Conservation (phyloP, 64 coral and sea anemone genomes). For the Pocillopora damicornis region DNA sequence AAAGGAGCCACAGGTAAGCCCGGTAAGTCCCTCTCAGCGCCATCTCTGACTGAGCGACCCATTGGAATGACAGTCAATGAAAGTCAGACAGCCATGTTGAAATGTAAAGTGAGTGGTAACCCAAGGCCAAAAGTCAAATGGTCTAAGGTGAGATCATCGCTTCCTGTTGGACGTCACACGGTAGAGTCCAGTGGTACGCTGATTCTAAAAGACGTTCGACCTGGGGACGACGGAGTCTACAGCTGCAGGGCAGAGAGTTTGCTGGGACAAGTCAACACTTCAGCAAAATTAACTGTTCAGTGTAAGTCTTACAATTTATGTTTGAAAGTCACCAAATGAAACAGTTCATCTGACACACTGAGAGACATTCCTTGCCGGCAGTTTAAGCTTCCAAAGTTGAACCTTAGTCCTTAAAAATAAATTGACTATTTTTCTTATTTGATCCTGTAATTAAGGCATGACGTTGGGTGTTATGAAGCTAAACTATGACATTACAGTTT, state of each 20-base stretch:
- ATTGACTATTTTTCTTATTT: no score
- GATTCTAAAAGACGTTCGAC: not conserved
- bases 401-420: no score
- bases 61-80: conserved; percentile 22
- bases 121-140: conserved; percentile 47
- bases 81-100: conserved; percentile 32
- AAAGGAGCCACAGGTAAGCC: conserved; percentile 40
- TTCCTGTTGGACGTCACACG: not conserved
- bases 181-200: conserved; percentile 27
- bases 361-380: no score
- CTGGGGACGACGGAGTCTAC: conserved; percentile 21
- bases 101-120: conserved; percentile 41
- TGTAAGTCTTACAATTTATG: not conserved
- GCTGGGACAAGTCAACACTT: conserved; percentile 1
- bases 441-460: no score
- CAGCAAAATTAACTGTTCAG: conserved; percentile 24
- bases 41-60: conserved; percentile 15
- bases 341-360: not conserved
- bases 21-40: conserved; percentile 44
- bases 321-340: not conserved
- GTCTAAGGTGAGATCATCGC: conserved; percentile 22
- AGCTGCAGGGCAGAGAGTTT: conserved; percentile 26
- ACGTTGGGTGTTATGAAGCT: no score
- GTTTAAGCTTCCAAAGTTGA: no score
- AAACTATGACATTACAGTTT: not conserved